Percentiles rank a stretch among this genome's conserved stretches.
phyloP scores from a whole-genome alignment of 2,113 vertebrate species.

The Oplegnathus fasciatus region DNA sequence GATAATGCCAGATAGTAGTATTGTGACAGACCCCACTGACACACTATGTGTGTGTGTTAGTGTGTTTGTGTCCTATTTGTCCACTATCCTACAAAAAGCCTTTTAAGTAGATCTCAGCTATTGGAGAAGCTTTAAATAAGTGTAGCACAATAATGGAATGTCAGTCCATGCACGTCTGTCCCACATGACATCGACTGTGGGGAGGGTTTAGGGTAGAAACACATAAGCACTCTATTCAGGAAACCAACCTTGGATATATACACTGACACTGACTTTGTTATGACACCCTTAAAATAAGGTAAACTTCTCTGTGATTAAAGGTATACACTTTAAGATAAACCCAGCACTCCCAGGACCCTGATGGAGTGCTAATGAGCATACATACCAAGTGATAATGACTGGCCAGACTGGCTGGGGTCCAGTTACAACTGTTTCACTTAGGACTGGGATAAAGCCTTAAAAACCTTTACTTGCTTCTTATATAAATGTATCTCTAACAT shows the following conservation, averaged over 20 bases:
- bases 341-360: not conserved
- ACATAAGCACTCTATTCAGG: not conserved
- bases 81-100: conserved; percentile 69
- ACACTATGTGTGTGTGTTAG: conserved; percentile 24
- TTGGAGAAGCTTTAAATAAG: conserved; percentile 69
- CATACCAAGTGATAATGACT: not conserved
- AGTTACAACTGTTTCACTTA: not conserved
- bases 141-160: conserved; percentile 41
- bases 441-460: not conserved
- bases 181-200: conserved; percentile 13
- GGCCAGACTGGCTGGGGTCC: not conserved
- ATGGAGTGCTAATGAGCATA: not conserved
- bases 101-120: conserved; percentile 72
- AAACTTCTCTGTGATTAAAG: not conserved
- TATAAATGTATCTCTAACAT: not conserved
- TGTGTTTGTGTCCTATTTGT: conserved; percentile 43
- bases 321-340: not conserved
- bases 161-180: conserved; percentile 4
- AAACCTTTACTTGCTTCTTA: not conserved
- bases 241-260: conserved; percentile 8
- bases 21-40: conserved; percentile 55
- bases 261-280: not conserved
- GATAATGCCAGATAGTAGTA: conserved; percentile 55
- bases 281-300: conserved; percentile 7
- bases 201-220: not conserved